These are phyloP conservation scores for Myioborus melanocephalus DNA, from an alignment of 2,797 vertebrate genomes.

Conservation along the genomic window DNA sequence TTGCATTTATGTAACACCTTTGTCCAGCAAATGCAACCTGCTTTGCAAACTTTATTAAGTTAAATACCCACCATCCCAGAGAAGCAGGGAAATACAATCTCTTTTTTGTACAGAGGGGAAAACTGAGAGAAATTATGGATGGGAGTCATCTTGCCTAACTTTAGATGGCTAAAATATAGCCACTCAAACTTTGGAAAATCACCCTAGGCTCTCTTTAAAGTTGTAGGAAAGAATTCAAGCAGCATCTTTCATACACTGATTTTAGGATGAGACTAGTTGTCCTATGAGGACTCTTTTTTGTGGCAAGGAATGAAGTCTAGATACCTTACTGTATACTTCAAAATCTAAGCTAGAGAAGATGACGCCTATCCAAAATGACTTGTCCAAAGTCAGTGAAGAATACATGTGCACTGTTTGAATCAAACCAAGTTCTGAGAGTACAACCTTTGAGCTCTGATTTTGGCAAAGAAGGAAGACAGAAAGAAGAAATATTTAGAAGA, in stretches of 20 bases:
- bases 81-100: not conserved
- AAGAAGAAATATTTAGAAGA: not conserved
- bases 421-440: not conserved
- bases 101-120: not conserved
- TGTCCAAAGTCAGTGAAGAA: not conserved
- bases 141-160: not conserved
- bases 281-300: not conserved
- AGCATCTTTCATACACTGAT: not conserved
- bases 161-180: not conserved
- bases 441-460: not conserved
- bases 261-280: not conserved
- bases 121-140: not conserved
- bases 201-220: not conserved
- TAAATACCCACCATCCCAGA: not conserved
- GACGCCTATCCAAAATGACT: not conserved
- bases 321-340: not conserved
- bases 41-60: constrained; percentile 19
- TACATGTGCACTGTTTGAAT: not conserved
- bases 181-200: not conserved
- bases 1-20: not conserved
- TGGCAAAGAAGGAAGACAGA: not conserved
- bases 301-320: not conserved
- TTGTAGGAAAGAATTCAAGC: not conserved
- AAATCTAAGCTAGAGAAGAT: not conserved
- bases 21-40: constrained; percentile 8